A percentile compares a stretch with the other conserved stretches of the same genome.
These are phyloP conservation scores for Flexamia atlantica DNA, from an alignment of 2,888 invertebrate genomes.

Conservation along the genomic window DNA sequence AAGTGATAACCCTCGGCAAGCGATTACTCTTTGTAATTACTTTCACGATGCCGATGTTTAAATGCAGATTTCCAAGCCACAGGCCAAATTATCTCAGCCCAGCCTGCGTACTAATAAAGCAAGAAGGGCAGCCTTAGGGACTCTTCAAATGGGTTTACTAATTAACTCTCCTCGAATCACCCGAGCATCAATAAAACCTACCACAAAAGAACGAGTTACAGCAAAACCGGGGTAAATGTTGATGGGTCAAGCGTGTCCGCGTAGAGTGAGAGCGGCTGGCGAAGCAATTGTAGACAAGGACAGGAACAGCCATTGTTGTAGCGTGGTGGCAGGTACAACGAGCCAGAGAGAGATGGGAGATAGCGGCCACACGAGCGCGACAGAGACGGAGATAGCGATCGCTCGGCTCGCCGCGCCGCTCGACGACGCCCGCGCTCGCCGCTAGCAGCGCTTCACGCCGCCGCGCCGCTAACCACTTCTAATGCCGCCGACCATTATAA, in stretches of 20 bases:
- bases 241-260: background rate
- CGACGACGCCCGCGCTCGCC: background rate
- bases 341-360: constrained; percentile 20
- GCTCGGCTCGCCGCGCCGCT: background rate
- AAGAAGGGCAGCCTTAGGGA: too few relatives aligned
- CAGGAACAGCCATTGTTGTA: constrained; percentile 5
- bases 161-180: too few relatives aligned
- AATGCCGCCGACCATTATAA: constrained; percentile 6
- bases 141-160: too few relatives aligned
- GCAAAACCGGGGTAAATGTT: too few relatives aligned
- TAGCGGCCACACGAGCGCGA: constrained; percentile 34
- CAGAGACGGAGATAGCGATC: constrained; percentile 36
- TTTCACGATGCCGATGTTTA: background rate
- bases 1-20: background rate
- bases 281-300: background rate
- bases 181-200: too few relatives aligned
- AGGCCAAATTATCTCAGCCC: too few relatives aligned
- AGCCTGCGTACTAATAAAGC: too few relatives aligned
- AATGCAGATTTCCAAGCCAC: too few relatives aligned
- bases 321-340: constrained; percentile 15
- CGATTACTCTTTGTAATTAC: background rate
- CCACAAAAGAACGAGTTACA: too few relatives aligned
- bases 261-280: background rate
- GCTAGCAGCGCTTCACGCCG: constrained; percentile 15
- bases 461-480: background rate